Conservation (phyloP, 2,797 vertebrate species). For the Alcedo quadribrachys region DNA sequence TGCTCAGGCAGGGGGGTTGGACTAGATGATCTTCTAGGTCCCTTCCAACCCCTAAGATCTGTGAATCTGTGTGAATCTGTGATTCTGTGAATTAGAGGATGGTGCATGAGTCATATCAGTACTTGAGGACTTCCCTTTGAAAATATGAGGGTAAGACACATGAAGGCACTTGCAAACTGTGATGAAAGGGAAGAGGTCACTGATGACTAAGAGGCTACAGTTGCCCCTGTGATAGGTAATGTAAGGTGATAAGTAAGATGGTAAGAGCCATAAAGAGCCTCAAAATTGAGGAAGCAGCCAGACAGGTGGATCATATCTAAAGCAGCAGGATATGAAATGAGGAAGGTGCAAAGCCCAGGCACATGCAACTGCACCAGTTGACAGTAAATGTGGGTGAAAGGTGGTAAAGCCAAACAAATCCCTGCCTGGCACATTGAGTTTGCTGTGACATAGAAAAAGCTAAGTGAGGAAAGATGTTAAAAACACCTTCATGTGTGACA, state of each 20-base stretch:
- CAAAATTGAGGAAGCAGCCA: neutral
- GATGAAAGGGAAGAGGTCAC: neutral
- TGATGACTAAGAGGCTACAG: neutral
- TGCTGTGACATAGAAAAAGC: neutral
- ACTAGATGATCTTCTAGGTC: no score
- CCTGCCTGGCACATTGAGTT: neutral
- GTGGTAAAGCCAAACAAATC: neutral
- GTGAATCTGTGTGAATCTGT: no score
- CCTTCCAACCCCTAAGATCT: no score
- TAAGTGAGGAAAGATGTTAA: neutral
- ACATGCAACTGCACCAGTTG: neutral
- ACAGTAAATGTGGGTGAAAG: neutral
- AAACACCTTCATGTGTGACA: rapidly evolving
- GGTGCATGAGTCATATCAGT: rapidly evolving
- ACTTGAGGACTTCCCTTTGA: neutral
- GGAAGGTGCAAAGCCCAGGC: neutral
- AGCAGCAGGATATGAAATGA: neutral
- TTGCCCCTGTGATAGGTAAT: neutral
- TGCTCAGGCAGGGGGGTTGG: no score
- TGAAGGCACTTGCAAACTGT: neutral
- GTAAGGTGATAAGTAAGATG: neutral
- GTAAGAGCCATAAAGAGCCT: neutral
- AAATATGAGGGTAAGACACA: neutral
- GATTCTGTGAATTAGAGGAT: neutral
- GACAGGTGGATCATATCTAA: neutral